Evolutionary conservation across 2,888 invertebrate genomes (phyloP).

Genomic region (Zeuzera pyrina): DNA sequence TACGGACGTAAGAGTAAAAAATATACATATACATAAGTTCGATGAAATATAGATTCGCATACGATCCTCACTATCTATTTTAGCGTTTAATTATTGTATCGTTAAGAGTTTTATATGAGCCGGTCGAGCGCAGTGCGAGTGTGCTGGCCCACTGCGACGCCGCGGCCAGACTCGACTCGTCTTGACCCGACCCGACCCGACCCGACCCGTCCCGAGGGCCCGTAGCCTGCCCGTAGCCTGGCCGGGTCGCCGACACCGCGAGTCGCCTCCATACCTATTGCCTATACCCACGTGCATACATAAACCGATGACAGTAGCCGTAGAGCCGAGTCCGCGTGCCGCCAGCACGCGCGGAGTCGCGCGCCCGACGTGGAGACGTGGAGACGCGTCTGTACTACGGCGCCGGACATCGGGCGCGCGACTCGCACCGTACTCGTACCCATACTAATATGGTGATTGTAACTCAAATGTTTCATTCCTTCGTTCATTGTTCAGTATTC

Average conservation of each 20-base stretch:
- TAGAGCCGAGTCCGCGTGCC: constrained; percentile 11
- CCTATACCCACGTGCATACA: constrained; percentile 17
- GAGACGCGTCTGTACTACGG: too few species aligned
- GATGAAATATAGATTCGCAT: constrained; percentile 37
- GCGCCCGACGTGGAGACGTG: too few species aligned
- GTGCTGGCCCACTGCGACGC: constrained; percentile 13
- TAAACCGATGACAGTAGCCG: constrained; percentile 18
- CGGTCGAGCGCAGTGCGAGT: constrained; percentile 11
- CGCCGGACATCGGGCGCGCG: constrained; percentile 19
- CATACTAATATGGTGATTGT: constrained; percentile 6
- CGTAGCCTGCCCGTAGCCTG: too few species aligned
- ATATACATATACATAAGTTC: constrained; percentile 53
- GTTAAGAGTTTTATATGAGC: constrained; percentile 36
- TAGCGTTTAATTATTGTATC: constrained; percentile 41
- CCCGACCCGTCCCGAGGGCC: too few species aligned
- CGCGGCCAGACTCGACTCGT: too few species aligned
- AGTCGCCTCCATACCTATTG: too few species aligned
- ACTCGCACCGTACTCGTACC: constrained; percentile 19
- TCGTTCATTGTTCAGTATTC: constrained; percentile 2
- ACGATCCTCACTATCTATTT: constrained; percentile 37
- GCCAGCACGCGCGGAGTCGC: constrained; percentile 1
- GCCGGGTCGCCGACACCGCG: too few species aligned
- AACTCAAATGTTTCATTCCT: background rate
- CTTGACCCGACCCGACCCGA: too few species aligned
- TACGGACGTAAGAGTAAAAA: constrained; percentile 37